phyloP scores from a whole-genome alignment of 2,888 invertebrate species.

The Chelonus formosanus region DNA sequence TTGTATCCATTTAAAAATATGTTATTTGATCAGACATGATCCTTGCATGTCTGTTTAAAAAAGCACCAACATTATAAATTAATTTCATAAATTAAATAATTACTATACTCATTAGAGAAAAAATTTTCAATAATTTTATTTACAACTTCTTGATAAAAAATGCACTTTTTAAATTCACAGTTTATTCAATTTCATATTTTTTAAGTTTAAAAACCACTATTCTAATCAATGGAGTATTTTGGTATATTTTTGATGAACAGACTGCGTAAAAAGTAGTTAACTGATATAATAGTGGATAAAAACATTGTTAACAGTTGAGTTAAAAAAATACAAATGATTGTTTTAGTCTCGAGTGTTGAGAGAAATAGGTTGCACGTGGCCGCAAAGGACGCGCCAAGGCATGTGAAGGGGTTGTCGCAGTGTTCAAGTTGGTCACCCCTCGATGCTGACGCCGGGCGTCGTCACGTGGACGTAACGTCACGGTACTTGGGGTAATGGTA shows the following conservation, averaged over 20 bases:
- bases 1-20: slow-evolving; percentile 31
- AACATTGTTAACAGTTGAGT: too few species aligned
- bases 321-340: neutral
- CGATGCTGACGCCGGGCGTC: slow-evolving; percentile 47
- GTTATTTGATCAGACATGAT: slow-evolving; percentile 27
- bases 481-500: slow-evolving; percentile 30
- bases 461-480: slow-evolving; percentile 56
- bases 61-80: neutral
- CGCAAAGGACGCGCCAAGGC: slow-evolving; percentile 54
- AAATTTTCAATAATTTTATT: neutral
- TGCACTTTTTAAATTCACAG: too few species aligned
- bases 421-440: slow-evolving; percentile 50
- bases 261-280: too few species aligned
- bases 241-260: too few species aligned
- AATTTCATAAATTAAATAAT: neutral
- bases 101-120: neutral
- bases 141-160: too few species aligned
- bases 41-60: neutral
- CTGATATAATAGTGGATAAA: too few species aligned
- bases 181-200: too few species aligned
- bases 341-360: slow-evolving; percentile 21
- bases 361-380: slow-evolving; percentile 48
- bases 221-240: too few species aligned
- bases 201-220: too few species aligned
- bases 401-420: slow-evolving; percentile 57